Conservation (phyloP, 1,140 invertebrate species). For the Tetramorium alpestre region DNA sequence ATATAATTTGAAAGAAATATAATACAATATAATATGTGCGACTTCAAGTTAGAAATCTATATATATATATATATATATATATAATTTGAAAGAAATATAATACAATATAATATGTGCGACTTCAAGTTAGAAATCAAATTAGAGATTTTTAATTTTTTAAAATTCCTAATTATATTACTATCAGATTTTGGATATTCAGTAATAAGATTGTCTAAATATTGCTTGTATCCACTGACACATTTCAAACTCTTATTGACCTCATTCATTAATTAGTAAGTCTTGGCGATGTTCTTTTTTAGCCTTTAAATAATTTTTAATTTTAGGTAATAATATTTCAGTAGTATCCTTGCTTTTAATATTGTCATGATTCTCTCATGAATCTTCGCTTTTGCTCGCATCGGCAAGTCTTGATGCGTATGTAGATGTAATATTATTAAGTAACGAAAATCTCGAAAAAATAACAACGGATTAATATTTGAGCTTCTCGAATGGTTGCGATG, state of each 20-base stretch:
- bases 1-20: background rate
- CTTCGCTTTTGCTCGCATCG: background rate
- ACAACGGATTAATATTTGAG: slow-evolving; percentile 71
- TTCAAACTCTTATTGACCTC: no score
- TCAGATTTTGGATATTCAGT: no score
- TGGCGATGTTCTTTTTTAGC: no score
- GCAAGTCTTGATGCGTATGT: background rate
- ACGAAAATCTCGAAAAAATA: slow-evolving; percentile 46
- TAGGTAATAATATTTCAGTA: background rate
- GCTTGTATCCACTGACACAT: no score
- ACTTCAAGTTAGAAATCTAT: no score
- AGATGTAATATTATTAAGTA: background rate
- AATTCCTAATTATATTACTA: no score
- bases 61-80: background rate
- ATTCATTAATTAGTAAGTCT: no score
- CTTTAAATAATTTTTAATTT: background rate
- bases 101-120: no score
- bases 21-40: no score
- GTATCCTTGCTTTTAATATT: background rate
- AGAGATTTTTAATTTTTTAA: no score
- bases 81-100: background rate
- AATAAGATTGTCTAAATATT: no score
- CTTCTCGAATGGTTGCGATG: slow-evolving; percentile 66
- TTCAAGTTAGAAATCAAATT: no score
- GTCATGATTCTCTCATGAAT: background rate